Evolutionary conservation across 2,797 vertebrate species (phyloP), one percentile per base, ranked within the genome.

Genomic region (Pelobates cultripes): DNA sequence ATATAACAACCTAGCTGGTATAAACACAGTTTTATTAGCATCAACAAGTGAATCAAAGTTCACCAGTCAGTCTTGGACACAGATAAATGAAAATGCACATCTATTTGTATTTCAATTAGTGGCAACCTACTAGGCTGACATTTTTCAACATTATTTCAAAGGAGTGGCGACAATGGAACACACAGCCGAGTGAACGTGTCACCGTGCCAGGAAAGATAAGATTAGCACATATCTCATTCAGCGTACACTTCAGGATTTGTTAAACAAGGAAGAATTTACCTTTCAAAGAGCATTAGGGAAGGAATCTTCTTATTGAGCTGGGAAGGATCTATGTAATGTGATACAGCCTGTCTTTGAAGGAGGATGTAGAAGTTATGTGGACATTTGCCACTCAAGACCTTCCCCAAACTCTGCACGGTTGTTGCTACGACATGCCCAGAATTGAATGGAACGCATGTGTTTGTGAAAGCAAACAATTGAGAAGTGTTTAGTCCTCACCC

Each of bases 251-350:
- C 13, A 81, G 15, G 42, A 72, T 47, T 73, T 73, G 69, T 68
- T 70, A 66, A 73, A 82, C 75, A 82, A 44, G 17, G 51, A 67
- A 69, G 75, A 82, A 82, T 82, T 75, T 68, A 12, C 47, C 41
- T 55, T 67, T 71, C 60, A 71, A 64, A 60, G 28, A 47, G 77
- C 17, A 84, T 79, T 75, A 76, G 42, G 10, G 53, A 10, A 66
- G 68, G 72, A 72, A 84, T 79, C 70, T 45, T 71, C 17, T 41
- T 13, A 79, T 78, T 84, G 66, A 82, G 41, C 77, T 70, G 70
- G 72, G 82, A 84, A 79, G 72, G 72, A 71, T 68, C 69, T 76
- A 79, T 61, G 77, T 71, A 84, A 84, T 79, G 73, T 67, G 77
- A 84, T 76, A 7, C 45, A 72, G 67, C 73, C 67, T 73, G 75